A percentile compares a stretch with the other conserved stretches of the same genome.
Evolutionary conservation across 2,113 vertebrate species (phyloP).

Genomic region (Nibea albiflora): DNA sequence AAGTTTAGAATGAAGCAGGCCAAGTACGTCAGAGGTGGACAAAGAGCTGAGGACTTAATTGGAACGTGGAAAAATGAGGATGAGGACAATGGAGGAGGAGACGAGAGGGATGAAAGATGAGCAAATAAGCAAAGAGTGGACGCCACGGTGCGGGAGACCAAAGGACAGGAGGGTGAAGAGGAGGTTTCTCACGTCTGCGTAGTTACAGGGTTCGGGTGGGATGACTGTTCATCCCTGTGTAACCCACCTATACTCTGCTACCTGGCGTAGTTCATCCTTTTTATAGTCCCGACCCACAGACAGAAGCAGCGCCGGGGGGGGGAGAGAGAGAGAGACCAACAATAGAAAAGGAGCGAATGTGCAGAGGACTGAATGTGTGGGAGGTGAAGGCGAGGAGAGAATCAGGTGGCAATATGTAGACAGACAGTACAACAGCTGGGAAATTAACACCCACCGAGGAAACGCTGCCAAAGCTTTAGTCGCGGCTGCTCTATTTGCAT

Average conservation of each 20-base stretch:
- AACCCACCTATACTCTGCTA: slow-evolving; percentile 20
- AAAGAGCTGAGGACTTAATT: not conserved
- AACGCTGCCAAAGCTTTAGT: slow-evolving; percentile 22
- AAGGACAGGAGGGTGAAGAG: not conserved
- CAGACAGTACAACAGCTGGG: slow-evolving; percentile 37
- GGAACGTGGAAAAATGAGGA: not conserved
- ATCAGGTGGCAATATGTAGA: slow-evolving; percentile 32
- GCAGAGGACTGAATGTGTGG: slow-evolving; percentile 15
- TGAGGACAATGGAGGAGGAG: slow-evolving; percentile 3
- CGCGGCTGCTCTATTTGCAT: not conserved
- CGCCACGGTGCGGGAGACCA: not conserved
- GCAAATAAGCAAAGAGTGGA: slow-evolving; percentile 7
- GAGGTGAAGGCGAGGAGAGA: slow-evolving; percentile 25
- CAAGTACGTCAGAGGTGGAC: not conserved
- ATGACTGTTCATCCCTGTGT: slow-evolving; percentile 13
- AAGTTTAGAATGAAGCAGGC: not conserved
- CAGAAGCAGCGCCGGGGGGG: slow-evolving; percentile 10
- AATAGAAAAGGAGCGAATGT: not conserved
- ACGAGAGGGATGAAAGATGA: not conserved
- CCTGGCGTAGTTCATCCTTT: slow-evolving; percentile 48
- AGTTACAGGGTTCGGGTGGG: slow-evolving; percentile 1
- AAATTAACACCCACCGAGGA: slow-evolving; percentile 25
- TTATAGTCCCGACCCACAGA: slow-evolving; percentile 42
- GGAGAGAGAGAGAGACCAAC: slow-evolving; percentile 4
- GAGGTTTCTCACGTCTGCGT: slow-evolving; percentile 1